Conservation (phyloP, 2,797 vertebrate genomes). For the Borostomias antarcticus region DNA sequence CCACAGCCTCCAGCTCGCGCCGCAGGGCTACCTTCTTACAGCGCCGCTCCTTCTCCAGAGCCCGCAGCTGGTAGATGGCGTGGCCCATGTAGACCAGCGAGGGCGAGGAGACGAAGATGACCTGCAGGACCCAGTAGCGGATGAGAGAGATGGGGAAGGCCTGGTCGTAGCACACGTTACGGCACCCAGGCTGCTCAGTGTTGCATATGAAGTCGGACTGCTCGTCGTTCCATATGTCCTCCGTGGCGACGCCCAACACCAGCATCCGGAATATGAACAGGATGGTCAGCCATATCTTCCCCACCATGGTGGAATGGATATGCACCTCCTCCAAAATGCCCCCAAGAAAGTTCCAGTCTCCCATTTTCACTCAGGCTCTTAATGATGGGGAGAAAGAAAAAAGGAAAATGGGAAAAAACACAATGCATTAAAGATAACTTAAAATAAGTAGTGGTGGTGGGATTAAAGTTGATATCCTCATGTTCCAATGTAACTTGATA, state of each 20-base stretch:
- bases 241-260: constrained; percentile 86
- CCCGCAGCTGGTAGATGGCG: constrained; percentile 83
- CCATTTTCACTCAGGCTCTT: constrained; percentile 78
- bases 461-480: no score
- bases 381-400: background rate
- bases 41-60: constrained; percentile 88
- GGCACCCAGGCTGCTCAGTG: constrained; percentile 88
- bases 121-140: constrained; percentile 91
- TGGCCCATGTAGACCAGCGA: constrained; percentile 92
- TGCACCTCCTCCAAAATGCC: constrained; percentile 92
- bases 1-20: constrained; percentile 78
- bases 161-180: constrained; percentile 87
- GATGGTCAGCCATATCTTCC: constrained; percentile 92
- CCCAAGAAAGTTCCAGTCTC: constrained; percentile 91
- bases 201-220: constrained; percentile 91
- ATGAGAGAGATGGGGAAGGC: constrained; percentile 92
- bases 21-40: constrained; percentile 83
- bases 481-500: no score
- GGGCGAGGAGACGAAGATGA: constrained; percentile 89
- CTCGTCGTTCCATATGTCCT: constrained; percentile 91
- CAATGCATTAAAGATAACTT: no score
- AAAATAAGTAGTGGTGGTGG: no score
- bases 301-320: constrained; percentile 89
- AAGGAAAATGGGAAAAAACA: background rate
- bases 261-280: constrained; percentile 92